Conservation (phyloP, 2,113 vertebrate species). For the Nibea albiflora region DNA sequence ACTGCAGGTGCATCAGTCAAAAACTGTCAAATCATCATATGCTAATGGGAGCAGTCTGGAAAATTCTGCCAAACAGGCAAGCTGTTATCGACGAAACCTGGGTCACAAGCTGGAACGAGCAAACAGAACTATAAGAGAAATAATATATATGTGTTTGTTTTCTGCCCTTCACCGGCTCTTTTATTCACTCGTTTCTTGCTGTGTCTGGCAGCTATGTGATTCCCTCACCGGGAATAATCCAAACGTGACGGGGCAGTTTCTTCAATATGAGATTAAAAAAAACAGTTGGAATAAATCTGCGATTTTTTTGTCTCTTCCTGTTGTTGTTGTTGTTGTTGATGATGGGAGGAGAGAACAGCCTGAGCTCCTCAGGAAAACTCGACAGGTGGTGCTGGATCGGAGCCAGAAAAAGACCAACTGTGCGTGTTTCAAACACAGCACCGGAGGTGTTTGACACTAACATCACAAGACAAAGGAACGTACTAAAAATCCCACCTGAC, state of each 20-base stretch:
- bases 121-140: neutral
- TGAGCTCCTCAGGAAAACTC: constrained; percentile 29
- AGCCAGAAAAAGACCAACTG: constrained; percentile 30
- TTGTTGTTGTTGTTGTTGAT: neutral
- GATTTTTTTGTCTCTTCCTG: neutral
- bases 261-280: neutral
- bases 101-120: neutral
- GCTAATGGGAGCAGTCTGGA: neutral
- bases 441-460: constrained; percentile 46
- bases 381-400: constrained; percentile 36
- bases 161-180: neutral
- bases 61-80: constrained; percentile 27
- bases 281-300: constrained; percentile 15
- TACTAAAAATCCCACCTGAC: constrained; percentile 8
- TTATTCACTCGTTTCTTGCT: neutral
- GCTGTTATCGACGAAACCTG: constrained; percentile 17
- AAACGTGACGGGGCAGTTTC: neutral
- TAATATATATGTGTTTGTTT: neutral
- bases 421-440: constrained; percentile 18
- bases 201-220: constrained; percentile 1
- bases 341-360: neutral
- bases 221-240: neutral
- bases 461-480: constrained; percentile 27
- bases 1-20: constrained; percentile 43
- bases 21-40: constrained; percentile 29